Conservation (phyloP, 2,888 invertebrate genomes). For the Pachymerium ferrugineum region DNA sequence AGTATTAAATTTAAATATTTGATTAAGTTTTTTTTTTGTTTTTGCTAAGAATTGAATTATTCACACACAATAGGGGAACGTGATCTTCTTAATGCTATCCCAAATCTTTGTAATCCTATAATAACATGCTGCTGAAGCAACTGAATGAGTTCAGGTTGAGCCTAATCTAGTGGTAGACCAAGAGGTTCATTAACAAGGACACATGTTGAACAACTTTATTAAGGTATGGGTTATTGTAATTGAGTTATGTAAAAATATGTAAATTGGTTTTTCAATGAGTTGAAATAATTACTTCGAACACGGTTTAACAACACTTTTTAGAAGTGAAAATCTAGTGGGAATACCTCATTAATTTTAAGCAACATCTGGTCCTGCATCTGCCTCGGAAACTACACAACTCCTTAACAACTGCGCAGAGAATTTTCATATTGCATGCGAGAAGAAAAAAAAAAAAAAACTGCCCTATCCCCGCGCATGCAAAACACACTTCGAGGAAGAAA, state of each 20-base stretch:
- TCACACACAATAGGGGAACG: too few relatives aligned
- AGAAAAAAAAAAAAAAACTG: not conserved
- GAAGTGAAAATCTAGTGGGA: not conserved
- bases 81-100: too few relatives aligned
- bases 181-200: not conserved
- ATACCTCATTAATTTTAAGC: not conserved
- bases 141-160: not conserved
- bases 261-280: not conserved
- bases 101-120: too few relatives aligned
- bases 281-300: not conserved
- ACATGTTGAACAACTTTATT: constrained; percentile 6
- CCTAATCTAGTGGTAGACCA: not conserved
- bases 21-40: too few relatives aligned
- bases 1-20: too few relatives aligned
- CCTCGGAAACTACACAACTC: not conserved
- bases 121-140: not conserved
- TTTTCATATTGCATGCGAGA: not conserved
- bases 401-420: not conserved
- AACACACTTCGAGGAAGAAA: not conserved
- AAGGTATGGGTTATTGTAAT: too few relatives aligned
- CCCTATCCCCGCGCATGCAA: not conserved
- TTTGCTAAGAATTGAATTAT: too few relatives aligned
- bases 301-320: not conserved
- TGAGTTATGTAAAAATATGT: constrained; percentile 1
- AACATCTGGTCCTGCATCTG: not conserved